A percentile compares a stretch with the other conserved stretches of the same genome.
These are phyloP conservation scores for Dolichotis patagonum DNA, from an alignment of 2,113 vertebrate genomes.

Conservation along the genomic window DNA sequence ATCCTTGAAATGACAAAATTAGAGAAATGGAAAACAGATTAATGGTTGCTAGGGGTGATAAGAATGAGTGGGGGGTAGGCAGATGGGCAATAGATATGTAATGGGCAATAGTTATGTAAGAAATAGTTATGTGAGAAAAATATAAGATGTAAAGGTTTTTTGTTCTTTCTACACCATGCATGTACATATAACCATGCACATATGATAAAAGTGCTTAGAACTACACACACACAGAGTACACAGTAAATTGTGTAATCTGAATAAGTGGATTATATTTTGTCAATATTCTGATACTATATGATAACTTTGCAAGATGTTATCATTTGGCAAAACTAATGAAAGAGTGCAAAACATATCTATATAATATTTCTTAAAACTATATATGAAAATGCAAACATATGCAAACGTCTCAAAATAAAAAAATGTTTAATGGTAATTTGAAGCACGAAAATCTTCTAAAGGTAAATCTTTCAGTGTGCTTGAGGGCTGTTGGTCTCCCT, in stretches of 20 bases:
- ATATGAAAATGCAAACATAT: background rate
- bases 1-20: constrained; percentile 41
- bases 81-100: background rate
- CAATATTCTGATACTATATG: background rate
- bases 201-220: background rate
- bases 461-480: background rate
- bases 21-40: background rate
- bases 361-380: background rate
- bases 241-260: background rate
- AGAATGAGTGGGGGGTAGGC: background rate
- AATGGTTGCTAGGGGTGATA: background rate
- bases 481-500: background rate
- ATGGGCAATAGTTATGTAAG: background rate
- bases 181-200: background rate
- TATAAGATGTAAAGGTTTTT: background rate
- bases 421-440: background rate
- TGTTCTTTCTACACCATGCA: background rate
- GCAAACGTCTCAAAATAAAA: background rate
- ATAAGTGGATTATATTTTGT: background rate
- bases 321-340: background rate
- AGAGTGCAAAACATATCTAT: background rate
- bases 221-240: background rate
- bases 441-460: background rate
- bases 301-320: background rate
- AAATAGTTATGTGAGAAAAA: background rate